These are phyloP conservation scores for Graphium colonna DNA, from an alignment of 2,888 invertebrate species.

Conservation along the genomic window DNA sequence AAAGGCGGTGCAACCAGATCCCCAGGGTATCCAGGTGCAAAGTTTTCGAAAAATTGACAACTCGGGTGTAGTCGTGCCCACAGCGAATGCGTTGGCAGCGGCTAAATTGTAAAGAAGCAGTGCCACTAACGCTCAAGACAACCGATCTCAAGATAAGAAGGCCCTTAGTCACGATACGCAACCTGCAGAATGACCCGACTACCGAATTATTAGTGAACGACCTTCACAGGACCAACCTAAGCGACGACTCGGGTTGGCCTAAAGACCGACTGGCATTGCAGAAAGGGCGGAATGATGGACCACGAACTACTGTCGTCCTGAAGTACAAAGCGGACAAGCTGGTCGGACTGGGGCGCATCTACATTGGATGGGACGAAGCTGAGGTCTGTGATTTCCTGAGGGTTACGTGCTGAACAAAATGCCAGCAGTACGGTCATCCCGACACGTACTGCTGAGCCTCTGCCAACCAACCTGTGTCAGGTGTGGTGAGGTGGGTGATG, in stretches of 20 bases:
- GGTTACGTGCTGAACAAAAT: conserved; percentile 31
- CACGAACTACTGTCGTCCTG: conserved; percentile 8
- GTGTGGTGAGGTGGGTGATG: conserved; percentile 29
- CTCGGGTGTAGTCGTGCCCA: conserved; percentile 22
- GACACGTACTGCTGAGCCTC: conserved; percentile 29
- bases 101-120: conserved; percentile 7
- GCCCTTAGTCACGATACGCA: background rate
- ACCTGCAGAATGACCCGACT: background rate
- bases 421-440: conserved; percentile 40
- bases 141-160: background rate
- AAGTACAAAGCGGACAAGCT: conserved; percentile 22
- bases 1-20: background rate
- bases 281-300: background rate
- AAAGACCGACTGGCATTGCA: background rate
- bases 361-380: conserved; percentile 25
- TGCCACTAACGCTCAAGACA: background rate
- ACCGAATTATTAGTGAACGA: background rate
- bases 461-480: conserved; percentile 24
- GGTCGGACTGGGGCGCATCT: fast-evolving
- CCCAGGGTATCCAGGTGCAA: background rate
- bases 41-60: conserved; percentile 22
- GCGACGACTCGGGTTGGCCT: conserved; percentile 3
- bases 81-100: conserved; percentile 1
- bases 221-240: conserved; percentile 21
- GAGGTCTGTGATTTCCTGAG: conserved; percentile 22